Base-by-base conservation (phyloP, 2,113 vertebrate species). In the Geococcyx californianus region DNA sequence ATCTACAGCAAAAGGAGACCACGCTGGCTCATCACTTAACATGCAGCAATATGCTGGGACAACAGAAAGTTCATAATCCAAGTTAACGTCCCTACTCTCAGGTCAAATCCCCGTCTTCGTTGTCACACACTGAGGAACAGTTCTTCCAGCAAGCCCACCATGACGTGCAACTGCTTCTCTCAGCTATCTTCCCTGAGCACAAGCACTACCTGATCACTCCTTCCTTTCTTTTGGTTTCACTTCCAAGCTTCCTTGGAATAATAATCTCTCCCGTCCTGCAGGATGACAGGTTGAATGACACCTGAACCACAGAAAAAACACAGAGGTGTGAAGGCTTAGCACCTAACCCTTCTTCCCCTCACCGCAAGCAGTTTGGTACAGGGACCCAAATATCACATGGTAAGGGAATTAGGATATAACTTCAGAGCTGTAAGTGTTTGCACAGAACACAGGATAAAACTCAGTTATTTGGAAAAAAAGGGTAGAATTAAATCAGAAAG, bases 161-260 rank as follows among this genome's bases (percentile, higher is more conserved):
- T 21, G 1, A 63, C 86, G 52, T 16, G 34, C 0, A 3, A 10
- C 2, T 63, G 49, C 54, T 58, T 54, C 59, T 86, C 90, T 64
- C 62, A 21, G 68, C 70, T 75, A 18, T 20, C 77, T 66, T 77
- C 60, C 72, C 80, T 67, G 36, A 91, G 42, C 36, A 66, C 0
- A 1, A 91, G 18, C 54, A 55, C 84, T 80, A 67, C 1, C 0
- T 0, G 14, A 55, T 5, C 0, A 17, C 44, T 40, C 85, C 62
- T 89, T 66, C 59, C 31, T 63, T 28, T 82, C 70, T 67, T 67
- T 25, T 18, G 14, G 19, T 24, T 90, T 80, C 74, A 83, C 51
- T 59, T 94, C 75, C 87, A 91, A 91, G 44, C 8, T 12, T 89
- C 44, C 77, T 93, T 72, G 82, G 70, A 80, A 90, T 58, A 66